Conservation (phyloP, 2,888 invertebrate genomes). For the Pseudococcus jackbeardsleyi region DNA sequence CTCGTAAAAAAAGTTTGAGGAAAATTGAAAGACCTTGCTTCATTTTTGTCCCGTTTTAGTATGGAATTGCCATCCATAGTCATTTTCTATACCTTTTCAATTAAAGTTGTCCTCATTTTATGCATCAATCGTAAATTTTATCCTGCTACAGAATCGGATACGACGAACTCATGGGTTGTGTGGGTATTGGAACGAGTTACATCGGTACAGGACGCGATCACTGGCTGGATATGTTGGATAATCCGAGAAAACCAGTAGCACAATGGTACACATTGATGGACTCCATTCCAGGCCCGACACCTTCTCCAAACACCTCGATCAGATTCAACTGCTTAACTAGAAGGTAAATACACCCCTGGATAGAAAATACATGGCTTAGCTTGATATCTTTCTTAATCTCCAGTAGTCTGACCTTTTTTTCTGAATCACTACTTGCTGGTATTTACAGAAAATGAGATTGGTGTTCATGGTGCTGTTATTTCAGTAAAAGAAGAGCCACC, state of each 20-base stretch:
- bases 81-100: too few relatives aligned
- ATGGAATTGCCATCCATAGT: too few relatives aligned
- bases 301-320: constrained; percentile 70
- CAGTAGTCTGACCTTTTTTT: background rate
- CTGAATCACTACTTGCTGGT: background rate
- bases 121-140: constrained; percentile 60
- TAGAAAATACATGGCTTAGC: background rate
- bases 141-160: constrained; percentile 81
- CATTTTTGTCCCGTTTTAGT: too few relatives aligned
- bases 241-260: constrained; percentile 84
- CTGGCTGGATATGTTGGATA: constrained; percentile 88
- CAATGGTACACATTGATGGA: constrained; percentile 87
- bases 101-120: background rate
- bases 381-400: background rate
- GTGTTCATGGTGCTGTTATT: constrained; percentile 64
- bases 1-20: too few relatives aligned
- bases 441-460: constrained; percentile 61
- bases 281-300: constrained; percentile 75
- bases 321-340: constrained; percentile 80
- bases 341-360: constrained; percentile 72
- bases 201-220: constrained; percentile 85
- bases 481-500: constrained; percentile 47
- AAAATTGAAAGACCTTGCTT: too few relatives aligned
- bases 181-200: constrained; percentile 82
- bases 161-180: constrained; percentile 89